Conservation (phyloP, 1,140 invertebrate genomes). For the Microplitis mediator region DNA sequence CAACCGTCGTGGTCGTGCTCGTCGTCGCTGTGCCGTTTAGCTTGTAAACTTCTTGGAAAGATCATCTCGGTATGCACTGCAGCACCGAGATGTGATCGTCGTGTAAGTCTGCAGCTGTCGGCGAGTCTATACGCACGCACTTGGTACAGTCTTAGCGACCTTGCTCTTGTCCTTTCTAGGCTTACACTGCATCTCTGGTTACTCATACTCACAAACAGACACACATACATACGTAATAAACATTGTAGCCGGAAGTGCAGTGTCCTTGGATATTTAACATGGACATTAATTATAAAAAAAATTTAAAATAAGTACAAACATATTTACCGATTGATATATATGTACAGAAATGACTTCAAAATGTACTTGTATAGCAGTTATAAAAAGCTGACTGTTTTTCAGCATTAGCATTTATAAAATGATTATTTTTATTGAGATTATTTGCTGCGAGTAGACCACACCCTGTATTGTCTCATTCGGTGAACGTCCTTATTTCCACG, state of each 20-base stretch:
- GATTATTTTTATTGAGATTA: not conserved
- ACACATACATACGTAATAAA: no score
- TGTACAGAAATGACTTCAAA: no score
- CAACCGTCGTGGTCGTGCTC: not conserved
- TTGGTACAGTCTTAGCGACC: slow-evolving; percentile 17
- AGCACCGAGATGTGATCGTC: slow-evolving; percentile 15
- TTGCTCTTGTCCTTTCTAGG: slow-evolving; percentile 23
- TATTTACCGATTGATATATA: no score
- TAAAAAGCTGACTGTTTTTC: no score
- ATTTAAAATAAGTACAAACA: no score
- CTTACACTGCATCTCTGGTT: not conserved
- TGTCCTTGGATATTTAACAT: no score
- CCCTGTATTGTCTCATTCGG: slow-evolving; percentile 17
- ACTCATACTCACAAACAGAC: no score
- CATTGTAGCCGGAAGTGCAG: no score
- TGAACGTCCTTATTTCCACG: slow-evolving; percentile 23
- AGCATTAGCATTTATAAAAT: not conserved
- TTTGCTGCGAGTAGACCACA: slow-evolving; percentile 4
- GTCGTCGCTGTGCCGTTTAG: not conserved
- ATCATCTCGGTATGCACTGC: slow-evolving; percentile 19
- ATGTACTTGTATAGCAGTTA: no score
- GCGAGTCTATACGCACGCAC: not conserved
- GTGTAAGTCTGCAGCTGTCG: slow-evolving; percentile 21
- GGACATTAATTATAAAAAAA: no score
- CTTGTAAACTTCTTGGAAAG: slow-evolving; percentile 19